A percentile compares a stretch with the other conserved stretches of the same genome.
Evolutionary conservation across 2,797 vertebrate genomes (phyloP).

Genomic region (Pseudochirops corinnae): DNA sequence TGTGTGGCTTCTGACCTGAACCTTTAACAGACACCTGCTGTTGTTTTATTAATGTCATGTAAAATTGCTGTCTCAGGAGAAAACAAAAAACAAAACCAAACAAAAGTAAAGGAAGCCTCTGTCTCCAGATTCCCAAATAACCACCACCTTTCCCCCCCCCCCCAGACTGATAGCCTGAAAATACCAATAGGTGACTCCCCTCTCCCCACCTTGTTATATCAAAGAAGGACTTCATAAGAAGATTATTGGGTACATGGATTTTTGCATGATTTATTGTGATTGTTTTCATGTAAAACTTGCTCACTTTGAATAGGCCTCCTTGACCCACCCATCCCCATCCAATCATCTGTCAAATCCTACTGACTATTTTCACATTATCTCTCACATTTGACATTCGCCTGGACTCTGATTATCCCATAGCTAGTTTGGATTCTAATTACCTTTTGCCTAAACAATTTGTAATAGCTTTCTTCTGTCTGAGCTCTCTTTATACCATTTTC

Average conservation of each 20-base stretch:
- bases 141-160: not conserved
- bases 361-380: not conserved
- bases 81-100: not conserved
- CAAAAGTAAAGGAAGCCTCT: not conserved
- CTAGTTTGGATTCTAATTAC: not conserved
- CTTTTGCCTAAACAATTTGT: not conserved
- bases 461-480: not conserved
- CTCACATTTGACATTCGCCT: not conserved
- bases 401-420: not conserved
- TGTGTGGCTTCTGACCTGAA: slow-evolving; percentile 17
- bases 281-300: slow-evolving; percentile 26
- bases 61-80: not conserved
- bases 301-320: not conserved
- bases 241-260: not conserved
- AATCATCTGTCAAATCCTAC: not conserved
- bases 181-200: not conserved
- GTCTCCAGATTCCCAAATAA: not conserved
- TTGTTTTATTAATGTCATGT: slow-evolving; percentile 20
- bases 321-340: not conserved
- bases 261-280: not conserved
- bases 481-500: not conserved
- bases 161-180: slow-evolving; percentile 23
- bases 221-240: not conserved
- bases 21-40: slow-evolving; percentile 22
- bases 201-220: not conserved